Base-by-base conservation (phyloP, 1,140 invertebrate species). In the Hydropsyche tenuis region DNA sequence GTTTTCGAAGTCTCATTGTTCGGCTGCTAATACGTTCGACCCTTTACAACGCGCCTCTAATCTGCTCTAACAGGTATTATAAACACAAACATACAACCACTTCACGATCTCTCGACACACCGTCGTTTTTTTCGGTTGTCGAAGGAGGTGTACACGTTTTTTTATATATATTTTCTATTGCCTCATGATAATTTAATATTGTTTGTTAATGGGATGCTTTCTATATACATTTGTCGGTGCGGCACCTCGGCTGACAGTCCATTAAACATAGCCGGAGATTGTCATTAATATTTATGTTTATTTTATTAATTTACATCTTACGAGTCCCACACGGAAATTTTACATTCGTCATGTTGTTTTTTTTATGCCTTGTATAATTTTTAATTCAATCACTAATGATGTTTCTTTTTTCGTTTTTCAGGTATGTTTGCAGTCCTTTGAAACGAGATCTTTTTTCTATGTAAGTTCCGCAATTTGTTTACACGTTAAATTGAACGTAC, bases 101-200 rank as follows among this genome's bases (percentile, higher is more conserved):
- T 66, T 69, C 66, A 69, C 66, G 66, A 69, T 69, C 16, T 69
- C 66, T 53, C 5, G 45, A 6, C 11, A 1, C 30, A 37, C 30
- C 14, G 14, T 16, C 14, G 3, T 20, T 16, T 63, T 63, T 27
- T 27, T 25, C 5, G 12, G 16, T 27, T 37, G 27, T 63, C 11
- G 16, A 5, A 63, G 23, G 2, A 37, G 23, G 27, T 43, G 23
- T 45, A 65, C 16, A 45, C 37, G 12, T 7, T 30, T 9, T 37
- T n/a, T 65, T 20, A n/a, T n/a, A n/a, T 65, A 3, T 16, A 2
- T 42, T 70, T 56, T 70, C 51, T 70, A 70, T 70, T 70, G 27
- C 68, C 27, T 56, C 68, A 25, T 56, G 68, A 70, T 70, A 70
- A 70, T 70, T 70, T 70, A 70, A 70, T 70, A 70, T 70, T 70